A percentile compares a stretch with the other conserved stretches of the same genome.
phyloP scores from a whole-genome alignment of 2,888 invertebrate genomes.

The Conistra vaccinii region DNA sequence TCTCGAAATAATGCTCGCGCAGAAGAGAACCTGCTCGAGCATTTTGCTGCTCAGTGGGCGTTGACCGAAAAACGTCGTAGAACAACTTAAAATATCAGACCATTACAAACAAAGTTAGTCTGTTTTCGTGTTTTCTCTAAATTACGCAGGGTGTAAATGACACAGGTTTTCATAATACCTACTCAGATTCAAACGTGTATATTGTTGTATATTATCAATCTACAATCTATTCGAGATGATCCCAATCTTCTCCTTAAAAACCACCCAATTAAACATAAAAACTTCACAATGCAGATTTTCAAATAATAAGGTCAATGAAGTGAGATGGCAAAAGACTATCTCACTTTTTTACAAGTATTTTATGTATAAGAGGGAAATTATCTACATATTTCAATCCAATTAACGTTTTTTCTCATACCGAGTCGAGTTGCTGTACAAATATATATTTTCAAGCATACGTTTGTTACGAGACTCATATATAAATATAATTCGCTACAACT shows the following conservation, averaged over 20 bases:
- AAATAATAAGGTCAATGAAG: not conserved
- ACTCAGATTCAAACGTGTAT: constrained; percentile 19
- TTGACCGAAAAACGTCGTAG: no score
- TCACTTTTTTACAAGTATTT: not conserved
- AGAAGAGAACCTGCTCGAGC: not conserved
- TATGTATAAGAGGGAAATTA: constrained; percentile 19
- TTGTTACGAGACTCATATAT: not conserved
- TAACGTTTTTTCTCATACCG: not conserved
- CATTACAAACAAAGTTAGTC: not conserved
- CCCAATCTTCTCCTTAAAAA: constrained; percentile 1
- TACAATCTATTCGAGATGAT: constrained; percentile 31
- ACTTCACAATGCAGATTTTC: not conserved
- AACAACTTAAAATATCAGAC: constrained; percentile 10
- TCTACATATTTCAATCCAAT: not conserved
- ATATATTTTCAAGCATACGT: not conserved
- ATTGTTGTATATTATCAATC: constrained; percentile 30
- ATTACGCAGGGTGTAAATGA: constrained; percentile 3
- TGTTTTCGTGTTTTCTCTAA: not conserved
- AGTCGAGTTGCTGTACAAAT: constrained; percentile 21
- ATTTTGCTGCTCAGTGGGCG: not conserved
- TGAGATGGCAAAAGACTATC: not conserved
- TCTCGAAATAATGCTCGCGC: not conserved
- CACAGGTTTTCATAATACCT: constrained; percentile 14
- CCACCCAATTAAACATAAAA: constrained; percentile 26
- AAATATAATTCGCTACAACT: constrained; percentile 10